Evolutionary conservation across 2,797 vertebrate species (phyloP).

Genomic region (Scyliorhinus canicula): DNA sequence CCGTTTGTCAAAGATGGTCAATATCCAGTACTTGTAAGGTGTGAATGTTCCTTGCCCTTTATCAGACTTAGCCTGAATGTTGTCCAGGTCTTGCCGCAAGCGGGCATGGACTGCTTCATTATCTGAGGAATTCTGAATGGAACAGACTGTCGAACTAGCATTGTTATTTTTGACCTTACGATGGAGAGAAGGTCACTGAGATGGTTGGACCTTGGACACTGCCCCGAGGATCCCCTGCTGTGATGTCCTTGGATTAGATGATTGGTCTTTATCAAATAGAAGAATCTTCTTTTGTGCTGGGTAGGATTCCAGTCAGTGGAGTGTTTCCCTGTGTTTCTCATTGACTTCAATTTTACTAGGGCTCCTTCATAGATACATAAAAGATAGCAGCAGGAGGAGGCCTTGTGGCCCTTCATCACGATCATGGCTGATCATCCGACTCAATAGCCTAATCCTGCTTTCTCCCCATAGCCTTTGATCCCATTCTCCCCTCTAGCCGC

Average conservation of each 20-base stretch:
- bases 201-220: neutral
- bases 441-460: too few species aligned
- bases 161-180: neutral
- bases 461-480: too few species aligned
- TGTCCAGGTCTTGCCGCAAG: neutral
- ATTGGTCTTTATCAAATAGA: neutral
- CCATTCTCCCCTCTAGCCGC: too few species aligned
- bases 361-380: too few species aligned
- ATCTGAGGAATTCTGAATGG: neutral
- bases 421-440: too few species aligned
- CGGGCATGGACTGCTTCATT: neutral
- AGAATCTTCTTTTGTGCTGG: neutral
- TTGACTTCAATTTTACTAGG: neutral
- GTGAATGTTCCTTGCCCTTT: neutral
- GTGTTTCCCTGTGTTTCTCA: neutral
- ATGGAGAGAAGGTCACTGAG: neutral
- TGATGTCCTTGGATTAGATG: neutral
- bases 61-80: neutral
- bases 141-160: neutral
- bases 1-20: neutral
- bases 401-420: too few species aligned
- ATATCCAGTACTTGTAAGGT: neutral
- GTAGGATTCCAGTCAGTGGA: neutral
- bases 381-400: too few species aligned
- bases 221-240: neutral